Evolutionary conservation across 1,140 invertebrate species (phyloP).

Genomic region (Rhagoletis zephyria): DNA sequence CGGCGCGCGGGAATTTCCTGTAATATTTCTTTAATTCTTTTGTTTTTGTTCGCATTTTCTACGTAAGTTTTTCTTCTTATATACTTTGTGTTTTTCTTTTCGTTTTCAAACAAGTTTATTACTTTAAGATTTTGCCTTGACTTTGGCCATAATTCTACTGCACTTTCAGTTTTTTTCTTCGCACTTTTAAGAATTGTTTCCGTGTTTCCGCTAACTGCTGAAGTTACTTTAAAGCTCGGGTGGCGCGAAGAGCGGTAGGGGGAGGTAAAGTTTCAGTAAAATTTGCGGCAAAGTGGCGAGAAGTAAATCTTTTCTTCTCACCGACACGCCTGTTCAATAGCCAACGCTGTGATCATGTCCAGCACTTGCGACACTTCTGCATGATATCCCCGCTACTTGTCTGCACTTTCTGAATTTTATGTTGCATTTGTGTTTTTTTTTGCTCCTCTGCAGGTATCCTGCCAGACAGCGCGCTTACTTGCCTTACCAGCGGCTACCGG

Average conservation of each 20-base stretch:
- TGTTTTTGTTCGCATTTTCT: background rate
- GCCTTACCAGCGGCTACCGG: background rate
- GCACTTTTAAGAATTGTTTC: slow-evolving; percentile 9
- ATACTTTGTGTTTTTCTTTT: slow-evolving; percentile 43
- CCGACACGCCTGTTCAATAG: background rate
- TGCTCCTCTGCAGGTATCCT: background rate
- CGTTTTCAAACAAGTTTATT: slow-evolving; percentile 21
- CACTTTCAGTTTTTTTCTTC: background rate
- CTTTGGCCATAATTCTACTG: slow-evolving; percentile 28
- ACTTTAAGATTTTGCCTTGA: slow-evolving; percentile 52
- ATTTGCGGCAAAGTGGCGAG: background rate
- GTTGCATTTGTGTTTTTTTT: background rate
- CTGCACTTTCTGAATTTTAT: background rate
- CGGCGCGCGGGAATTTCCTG: slow-evolving; percentile 41
- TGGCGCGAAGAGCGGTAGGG: background rate
- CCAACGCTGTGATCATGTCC: background rate
- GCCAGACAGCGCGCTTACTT: slow-evolving; percentile 32
- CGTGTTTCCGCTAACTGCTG: background rate
- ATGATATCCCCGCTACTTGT: no score
- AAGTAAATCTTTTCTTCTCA: background rate
- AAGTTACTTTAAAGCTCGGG: slow-evolving; percentile 23
- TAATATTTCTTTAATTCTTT: slow-evolving; percentile 17
- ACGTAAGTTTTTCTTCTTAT: background rate
- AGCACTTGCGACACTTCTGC: background rate
- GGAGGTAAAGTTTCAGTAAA: background rate